Conservation (phyloP, 2,888 invertebrate species). For the Ypsolopha sequella region DNA sequence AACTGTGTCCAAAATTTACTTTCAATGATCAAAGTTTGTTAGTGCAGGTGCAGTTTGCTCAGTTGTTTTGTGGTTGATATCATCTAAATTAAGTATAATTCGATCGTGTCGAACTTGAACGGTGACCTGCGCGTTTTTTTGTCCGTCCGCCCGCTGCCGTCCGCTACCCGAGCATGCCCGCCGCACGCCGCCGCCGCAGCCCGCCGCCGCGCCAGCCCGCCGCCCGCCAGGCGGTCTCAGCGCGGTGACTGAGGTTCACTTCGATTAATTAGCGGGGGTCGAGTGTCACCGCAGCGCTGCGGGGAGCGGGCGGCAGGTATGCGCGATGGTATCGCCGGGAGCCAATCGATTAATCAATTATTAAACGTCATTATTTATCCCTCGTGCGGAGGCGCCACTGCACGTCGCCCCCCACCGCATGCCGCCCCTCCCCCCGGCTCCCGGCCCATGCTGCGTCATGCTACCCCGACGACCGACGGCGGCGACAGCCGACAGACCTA, state of each 20-base stretch:
- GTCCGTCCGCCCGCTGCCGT: no score
- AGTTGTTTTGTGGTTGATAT: conserved; percentile 19
- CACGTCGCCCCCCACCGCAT: conserved; percentile 7
- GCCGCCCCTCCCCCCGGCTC: background rate
- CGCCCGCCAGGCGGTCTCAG: conserved; percentile 23
- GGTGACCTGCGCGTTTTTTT: background rate
- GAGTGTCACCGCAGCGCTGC: conserved; percentile 2
- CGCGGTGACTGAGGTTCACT: conserved; percentile 25
- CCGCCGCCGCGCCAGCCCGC: conserved; percentile 10
- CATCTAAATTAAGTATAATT: conserved; percentile 32
- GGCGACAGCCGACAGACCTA: conserved; percentile 14
- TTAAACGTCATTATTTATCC: conserved; percentile 56
- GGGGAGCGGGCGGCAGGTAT: conserved; percentile 1
- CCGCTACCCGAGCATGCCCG: no score
- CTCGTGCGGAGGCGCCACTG: conserved; percentile 13
- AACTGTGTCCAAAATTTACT: no score
- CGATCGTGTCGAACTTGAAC: conserved; percentile 12
- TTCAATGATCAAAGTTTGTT: no score
- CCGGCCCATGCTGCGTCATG: no score
- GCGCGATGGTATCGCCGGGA: conserved; percentile 10
- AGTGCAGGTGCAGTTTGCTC: background rate
- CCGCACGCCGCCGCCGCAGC: background rate
- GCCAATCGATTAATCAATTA: conserved; percentile 54
- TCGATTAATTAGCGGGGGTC: conserved; percentile 49
- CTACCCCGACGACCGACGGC: no score